Percentiles rank a stretch among this genome's conserved stretches.
phyloP scores from a whole-genome alignment of 2,113 vertebrate species.

The Glaucomys volans region DNA sequence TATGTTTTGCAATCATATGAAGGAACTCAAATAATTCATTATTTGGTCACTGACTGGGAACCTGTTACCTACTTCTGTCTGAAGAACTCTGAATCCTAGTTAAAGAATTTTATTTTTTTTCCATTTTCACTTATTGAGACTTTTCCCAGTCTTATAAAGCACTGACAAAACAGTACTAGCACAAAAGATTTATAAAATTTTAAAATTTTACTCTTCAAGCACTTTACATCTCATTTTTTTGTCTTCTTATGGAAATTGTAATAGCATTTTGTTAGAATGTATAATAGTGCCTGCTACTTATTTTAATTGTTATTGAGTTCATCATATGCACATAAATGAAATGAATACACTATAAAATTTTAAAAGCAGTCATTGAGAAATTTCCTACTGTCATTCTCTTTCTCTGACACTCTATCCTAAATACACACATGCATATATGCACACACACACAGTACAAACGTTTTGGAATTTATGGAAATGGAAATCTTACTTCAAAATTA shows the following conservation, averaged over 20 bases:
- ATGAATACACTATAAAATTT: not conserved
- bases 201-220: not conserved
- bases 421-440: not conserved
- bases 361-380: not conserved
- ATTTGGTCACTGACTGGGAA: not conserved
- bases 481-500: conserved; percentile 33
- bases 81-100: not conserved
- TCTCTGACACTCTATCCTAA: not conserved
- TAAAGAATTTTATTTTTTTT: not conserved
- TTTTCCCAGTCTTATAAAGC: not conserved
- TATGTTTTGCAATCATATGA: not conserved
- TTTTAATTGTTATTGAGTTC: not conserved
- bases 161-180: not conserved
- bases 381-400: not conserved
- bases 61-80: not conserved
- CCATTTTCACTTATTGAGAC: not conserved
- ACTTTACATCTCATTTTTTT: not conserved
- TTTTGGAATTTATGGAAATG: not conserved
- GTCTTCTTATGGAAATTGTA: not conserved
- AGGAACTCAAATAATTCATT: not conserved
- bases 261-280: not conserved
- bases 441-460: not conserved
- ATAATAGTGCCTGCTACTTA: not conserved
- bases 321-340: not conserved
- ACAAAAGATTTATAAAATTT: not conserved